Evolutionary conservation across 1,140 invertebrate genomes (phyloP), one percentile per base, ranked within the genome.

Genomic region (Drosophila erecta): DNA sequence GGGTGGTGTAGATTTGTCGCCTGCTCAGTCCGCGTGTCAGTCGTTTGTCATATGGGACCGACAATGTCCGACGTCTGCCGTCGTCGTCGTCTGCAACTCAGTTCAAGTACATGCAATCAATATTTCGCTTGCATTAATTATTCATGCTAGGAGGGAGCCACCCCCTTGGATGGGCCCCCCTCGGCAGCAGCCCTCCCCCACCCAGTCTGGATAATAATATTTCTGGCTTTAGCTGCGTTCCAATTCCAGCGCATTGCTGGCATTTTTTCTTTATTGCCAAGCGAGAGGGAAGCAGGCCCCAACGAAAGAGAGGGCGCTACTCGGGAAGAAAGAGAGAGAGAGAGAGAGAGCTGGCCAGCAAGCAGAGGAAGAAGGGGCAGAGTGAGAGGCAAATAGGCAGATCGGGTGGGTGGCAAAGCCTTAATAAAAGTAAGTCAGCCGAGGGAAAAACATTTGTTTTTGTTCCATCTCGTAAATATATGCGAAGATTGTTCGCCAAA

Each of bases 11-110:
- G 70, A 87, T 87, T 87, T 87, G 83, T 87, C 83, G 83, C 62
- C 76, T 87, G 83, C 79, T 81, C 84, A 87, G 66, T 57, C 83
- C 84, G 84, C 84, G 75, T 89, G 83, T 87, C 83, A 87, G 79
- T 79, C 79, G 83, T 89, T 87, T 87, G 79, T 87, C 83, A 87
- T 75, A 89, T 62, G 72, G 72, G 55, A 4, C 33, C 40, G 49
- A 7, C 74, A 56, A 56, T 57, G 50, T 69, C 66, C 50, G 66
- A 70, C 51, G 74, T 41, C 37, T 40, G 40, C 44, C 40, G 41
- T 43, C 40, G 41, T 43, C 40, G 43, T 54, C 47, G 43, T 75
- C 72, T 75, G 72, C 33, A 51, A n/a, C 57, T 64, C 59, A 65
- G 64, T 79, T 75, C 77, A 80, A 79, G 78, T 80, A 79, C 77